Conservation (phyloP, 2,888 invertebrate species). For the Harpalus rubripes region DNA sequence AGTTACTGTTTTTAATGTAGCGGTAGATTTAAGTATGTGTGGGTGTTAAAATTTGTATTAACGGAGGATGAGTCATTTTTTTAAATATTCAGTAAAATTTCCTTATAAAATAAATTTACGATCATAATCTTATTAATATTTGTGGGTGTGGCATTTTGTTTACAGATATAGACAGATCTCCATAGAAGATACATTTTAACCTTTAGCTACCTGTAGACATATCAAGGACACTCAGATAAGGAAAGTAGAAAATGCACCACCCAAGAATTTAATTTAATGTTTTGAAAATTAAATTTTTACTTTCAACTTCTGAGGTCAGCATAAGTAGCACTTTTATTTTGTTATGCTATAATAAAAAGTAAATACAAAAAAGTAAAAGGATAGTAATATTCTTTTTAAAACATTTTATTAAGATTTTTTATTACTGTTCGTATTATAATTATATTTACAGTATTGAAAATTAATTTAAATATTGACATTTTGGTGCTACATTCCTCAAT, state of each 20-base stretch:
- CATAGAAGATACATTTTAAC: background rate
- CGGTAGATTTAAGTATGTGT: background rate
- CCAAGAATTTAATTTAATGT: background rate
- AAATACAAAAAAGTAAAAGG: background rate
- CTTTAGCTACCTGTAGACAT: background rate
- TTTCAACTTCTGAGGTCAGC: background rate
- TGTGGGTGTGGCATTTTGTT: background rate
- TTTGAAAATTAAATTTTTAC: background rate
- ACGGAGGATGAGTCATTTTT: background rate
- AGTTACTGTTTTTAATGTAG: background rate
- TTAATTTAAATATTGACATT: too few species aligned
- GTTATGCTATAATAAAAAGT: background rate
- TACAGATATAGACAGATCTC: background rate
- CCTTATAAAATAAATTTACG: background rate
- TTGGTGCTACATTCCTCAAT: too few species aligned
- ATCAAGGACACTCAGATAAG: background rate
- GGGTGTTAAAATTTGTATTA: background rate
- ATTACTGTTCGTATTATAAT: background rate
- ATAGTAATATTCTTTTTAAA: background rate
- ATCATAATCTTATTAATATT: background rate
- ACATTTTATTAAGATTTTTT: background rate
- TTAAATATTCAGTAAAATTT: background rate
- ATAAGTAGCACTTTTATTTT: background rate
- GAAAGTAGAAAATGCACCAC: slow-evolving; percentile 1
- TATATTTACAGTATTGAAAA: too few species aligned